A percentile compares a stretch with the other conserved stretches of the same genome.
Conservation (phyloP, 2,888 invertebrate species). For the Aproaerema taeniolella region DNA sequence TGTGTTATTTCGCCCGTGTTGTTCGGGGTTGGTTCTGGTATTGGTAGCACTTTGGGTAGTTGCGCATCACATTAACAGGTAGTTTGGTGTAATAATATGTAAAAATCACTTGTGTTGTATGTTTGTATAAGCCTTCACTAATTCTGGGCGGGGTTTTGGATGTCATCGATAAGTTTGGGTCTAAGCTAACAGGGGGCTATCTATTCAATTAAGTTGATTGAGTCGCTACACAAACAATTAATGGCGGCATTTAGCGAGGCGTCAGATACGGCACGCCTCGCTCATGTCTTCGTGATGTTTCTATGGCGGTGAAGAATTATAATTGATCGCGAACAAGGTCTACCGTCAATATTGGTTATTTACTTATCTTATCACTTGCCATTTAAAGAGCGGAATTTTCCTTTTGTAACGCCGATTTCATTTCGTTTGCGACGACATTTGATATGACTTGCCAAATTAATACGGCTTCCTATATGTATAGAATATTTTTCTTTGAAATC, state of each 20-base stretch:
- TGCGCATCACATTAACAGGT: constrained; percentile 1
- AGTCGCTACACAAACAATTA: constrained; percentile 15
- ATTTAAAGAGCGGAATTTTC: no score
- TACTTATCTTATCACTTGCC: no score
- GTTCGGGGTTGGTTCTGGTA: constrained; percentile 24
- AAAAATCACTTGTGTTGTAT: no score
- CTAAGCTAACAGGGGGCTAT: constrained; percentile 4
- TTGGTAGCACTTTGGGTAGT: constrained; percentile 26
- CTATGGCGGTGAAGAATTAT: no score
- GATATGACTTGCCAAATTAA: no score
- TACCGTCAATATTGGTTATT: no score
- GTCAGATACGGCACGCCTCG: constrained; percentile 5
- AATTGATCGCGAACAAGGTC: no score
- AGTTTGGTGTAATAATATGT: neutral
- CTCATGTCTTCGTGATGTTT: neutral
- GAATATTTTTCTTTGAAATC: no score
- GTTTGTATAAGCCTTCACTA: constrained; percentile 8
- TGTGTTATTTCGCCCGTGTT: constrained; percentile 16
- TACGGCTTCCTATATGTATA: no score
- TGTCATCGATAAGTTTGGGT: constrained; percentile 8
- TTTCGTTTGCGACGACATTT: no score
- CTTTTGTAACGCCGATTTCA: no score
- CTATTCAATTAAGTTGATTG: constrained; percentile 14
- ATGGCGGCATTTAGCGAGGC: constrained; percentile 2
- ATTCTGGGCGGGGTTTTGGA: constrained; percentile 9